Evolutionary conservation across 1,140 invertebrate species (phyloP).

Genomic region (Gonatopus flavifemur): DNA sequence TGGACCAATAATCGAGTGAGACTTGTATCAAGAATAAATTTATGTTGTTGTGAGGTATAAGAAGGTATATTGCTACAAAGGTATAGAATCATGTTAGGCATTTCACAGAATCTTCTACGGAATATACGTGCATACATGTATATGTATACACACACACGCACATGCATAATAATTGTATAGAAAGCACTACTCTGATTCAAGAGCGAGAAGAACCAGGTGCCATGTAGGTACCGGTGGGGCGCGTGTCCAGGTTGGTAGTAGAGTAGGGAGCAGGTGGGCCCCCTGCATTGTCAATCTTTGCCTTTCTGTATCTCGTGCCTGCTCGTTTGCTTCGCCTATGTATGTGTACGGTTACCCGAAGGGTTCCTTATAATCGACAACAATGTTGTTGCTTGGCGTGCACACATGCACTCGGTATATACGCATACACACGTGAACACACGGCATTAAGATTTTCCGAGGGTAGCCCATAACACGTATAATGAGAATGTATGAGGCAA

Average conservation of each 20-base stretch:
- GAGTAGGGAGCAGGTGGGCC: constrained; percentile 57
- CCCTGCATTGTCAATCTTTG: constrained; percentile 59
- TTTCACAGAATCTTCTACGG: no score
- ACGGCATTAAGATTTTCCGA: constrained; percentile 11
- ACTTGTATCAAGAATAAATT: no score
- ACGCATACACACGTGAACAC: not conserved
- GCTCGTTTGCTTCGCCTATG: constrained; percentile 18
- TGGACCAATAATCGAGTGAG: no score
- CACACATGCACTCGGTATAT: constrained; percentile 8
- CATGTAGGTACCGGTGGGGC: constrained; percentile 45
- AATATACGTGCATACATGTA: no score
- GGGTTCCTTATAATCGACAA: constrained; percentile 22
- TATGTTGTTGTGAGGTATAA: no score
- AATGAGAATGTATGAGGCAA: constrained; percentile 43
- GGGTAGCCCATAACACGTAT: constrained; percentile 35
- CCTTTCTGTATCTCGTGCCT: constrained; percentile 45
- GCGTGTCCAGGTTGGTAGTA: constrained; percentile 54
- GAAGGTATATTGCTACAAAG: no score
- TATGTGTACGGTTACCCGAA: constrained; percentile 17
- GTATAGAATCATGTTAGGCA: no score
- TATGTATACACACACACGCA: no score
- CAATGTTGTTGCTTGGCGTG: no score
- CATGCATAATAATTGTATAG: not conserved
- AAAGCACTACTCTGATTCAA: constrained; percentile 18
- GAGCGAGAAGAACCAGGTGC: constrained; percentile 53